phyloP scores from a whole-genome alignment of 2,113 vertebrate genomes.

The Nyctibius bracteatus region DNA sequence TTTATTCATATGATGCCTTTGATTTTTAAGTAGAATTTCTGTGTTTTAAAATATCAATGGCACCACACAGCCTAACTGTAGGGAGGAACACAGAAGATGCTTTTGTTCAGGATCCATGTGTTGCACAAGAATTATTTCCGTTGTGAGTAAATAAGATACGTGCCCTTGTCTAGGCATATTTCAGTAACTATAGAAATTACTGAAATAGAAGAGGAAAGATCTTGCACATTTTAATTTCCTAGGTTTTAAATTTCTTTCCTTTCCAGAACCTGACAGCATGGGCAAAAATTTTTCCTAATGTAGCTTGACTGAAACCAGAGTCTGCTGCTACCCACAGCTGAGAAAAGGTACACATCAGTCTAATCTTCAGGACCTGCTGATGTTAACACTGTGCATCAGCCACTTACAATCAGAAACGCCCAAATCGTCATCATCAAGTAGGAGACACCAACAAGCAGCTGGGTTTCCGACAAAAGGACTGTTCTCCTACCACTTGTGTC shows the following conservation, averaged over 20 bases:
- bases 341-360: background rate
- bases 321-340: background rate
- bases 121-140: background rate
- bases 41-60: background rate
- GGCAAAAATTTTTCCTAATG: background rate
- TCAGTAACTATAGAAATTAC: background rate
- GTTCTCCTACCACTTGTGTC: background rate
- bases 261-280: background rate
- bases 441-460: background rate
- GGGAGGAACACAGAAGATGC: background rate
- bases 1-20: background rate
- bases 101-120: background rate
- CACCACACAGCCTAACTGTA: background rate
- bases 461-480: background rate
- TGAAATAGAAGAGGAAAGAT: background rate
- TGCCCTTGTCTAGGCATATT: background rate
- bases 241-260: background rate
- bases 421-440: background rate
- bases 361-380: background rate
- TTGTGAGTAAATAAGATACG: background rate
- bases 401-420: background rate
- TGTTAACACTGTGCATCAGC: background rate
- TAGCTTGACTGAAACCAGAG: background rate
- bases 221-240: background rate
- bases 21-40: background rate